phyloP scores from a whole-genome alignment of 2,113 vertebrate genomes.

The Elachura formosa region DNA sequence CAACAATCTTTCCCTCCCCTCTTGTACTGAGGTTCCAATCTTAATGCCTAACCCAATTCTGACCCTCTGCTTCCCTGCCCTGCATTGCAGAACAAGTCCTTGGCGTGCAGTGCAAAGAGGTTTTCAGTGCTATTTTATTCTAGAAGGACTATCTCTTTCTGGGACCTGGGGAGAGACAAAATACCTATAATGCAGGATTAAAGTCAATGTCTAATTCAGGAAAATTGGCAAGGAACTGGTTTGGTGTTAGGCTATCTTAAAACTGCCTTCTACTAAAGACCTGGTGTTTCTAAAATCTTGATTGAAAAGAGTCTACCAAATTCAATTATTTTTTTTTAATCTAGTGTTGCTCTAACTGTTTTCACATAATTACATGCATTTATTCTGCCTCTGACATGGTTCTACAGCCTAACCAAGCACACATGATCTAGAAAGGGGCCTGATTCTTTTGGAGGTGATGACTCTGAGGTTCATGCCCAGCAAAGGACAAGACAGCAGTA shows the following conservation, averaged over 20 bases:
- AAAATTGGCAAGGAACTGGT: background rate
- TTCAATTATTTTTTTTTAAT: background rate
- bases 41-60: background rate
- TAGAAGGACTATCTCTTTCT: background rate
- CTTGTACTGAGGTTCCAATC: background rate
- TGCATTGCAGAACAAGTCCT: background rate
- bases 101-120: background rate
- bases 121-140: background rate
- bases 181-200: background rate
- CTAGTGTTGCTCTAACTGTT: background rate
- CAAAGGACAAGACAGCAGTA: background rate
- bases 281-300: background rate
- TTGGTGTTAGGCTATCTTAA: slow-evolving; percentile 23
- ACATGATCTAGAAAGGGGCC: background rate
- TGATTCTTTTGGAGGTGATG: background rate
- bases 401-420: background rate
- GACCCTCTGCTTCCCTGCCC: background rate
- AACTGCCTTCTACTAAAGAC: slow-evolving; percentile 16
- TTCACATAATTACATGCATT: background rate
- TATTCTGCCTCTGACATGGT: background rate
- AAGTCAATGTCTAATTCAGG: slow-evolving; percentile 43
- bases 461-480: background rate
- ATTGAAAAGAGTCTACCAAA: background rate
- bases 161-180: slow-evolving; percentile 8
- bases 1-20: background rate